Evolutionary conservation across 2,113 vertebrate genomes (phyloP).

Genomic region (Acinonyx jubatus): DNA sequence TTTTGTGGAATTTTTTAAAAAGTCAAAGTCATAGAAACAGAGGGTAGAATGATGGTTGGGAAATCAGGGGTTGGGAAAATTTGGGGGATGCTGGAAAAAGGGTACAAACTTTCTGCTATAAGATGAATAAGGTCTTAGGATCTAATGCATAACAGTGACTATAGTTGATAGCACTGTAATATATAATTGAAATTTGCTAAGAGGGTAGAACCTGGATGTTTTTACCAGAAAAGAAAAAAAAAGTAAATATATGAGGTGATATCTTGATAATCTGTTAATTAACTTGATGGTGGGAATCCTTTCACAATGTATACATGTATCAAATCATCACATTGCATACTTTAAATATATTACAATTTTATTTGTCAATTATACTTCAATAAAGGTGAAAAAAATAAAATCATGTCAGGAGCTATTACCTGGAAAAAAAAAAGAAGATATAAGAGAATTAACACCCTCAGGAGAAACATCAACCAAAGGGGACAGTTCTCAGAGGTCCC

Average conservation of each 20-base stretch:
- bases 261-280: background rate
- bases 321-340: background rate
- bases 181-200: background rate
- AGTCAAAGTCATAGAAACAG: background rate
- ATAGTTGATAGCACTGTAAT: background rate
- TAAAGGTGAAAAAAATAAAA: background rate
- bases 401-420: background rate
- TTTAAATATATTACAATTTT: conserved; percentile 1
- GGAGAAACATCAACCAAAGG: background rate
- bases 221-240: background rate
- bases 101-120: background rate
- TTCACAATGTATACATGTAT: background rate
- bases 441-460: background rate
- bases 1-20: background rate
- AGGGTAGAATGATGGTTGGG: background rate
- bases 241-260: background rate
- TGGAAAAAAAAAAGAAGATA: background rate
- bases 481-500: background rate
- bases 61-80: background rate
- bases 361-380: background rate
- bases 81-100: background rate
- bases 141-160: background rate
- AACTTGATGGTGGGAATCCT: background rate
- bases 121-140: background rate
- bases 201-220: background rate